These are phyloP conservation scores for Plecotus auritus DNA, from an alignment of 2,113 vertebrate genomes.

Conservation along the genomic window DNA sequence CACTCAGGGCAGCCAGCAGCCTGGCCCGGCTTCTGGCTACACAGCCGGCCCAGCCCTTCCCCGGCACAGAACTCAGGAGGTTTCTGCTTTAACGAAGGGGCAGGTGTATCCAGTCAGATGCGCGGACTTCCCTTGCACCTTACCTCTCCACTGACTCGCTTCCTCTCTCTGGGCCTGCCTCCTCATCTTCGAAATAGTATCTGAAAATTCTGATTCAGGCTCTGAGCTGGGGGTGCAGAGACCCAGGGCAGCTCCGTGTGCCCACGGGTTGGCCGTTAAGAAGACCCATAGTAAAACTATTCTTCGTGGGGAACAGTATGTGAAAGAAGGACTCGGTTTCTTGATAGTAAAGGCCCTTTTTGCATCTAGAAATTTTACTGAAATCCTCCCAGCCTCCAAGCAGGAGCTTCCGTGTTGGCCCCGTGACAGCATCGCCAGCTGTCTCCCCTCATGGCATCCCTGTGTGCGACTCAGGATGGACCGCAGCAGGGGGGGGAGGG, in stretches of 20 bases:
- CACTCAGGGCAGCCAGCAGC: background rate
- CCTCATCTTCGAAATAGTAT: background rate
- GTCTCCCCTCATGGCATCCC: accelerated
- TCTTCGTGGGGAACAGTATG: background rate
- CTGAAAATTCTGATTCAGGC: background rate
- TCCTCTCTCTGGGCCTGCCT: background rate
- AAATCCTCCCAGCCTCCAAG: background rate
- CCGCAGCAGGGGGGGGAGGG: accelerated
- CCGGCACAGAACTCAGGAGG: background rate
- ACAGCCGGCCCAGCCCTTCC: background rate
- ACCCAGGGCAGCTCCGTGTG: accelerated
- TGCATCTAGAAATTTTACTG: background rate
- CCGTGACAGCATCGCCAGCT: background rate
- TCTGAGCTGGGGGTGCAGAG: background rate
- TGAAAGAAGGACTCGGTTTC: background rate
- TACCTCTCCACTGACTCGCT: background rate
- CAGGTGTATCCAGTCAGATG: background rate
- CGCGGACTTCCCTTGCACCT: too few species aligned
- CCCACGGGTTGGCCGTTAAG: background rate
- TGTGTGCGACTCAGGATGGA: background rate
- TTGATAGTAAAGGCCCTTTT: background rate
- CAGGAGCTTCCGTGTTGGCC: background rate
- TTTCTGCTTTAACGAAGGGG: background rate
- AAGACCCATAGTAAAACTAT: accelerated
- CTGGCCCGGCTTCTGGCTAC: too few species aligned